These are phyloP conservation scores for Macrobrachium rosenbergii DNA, from an alignment of 1,140 invertebrate species.

Conservation along the genomic window DNA sequence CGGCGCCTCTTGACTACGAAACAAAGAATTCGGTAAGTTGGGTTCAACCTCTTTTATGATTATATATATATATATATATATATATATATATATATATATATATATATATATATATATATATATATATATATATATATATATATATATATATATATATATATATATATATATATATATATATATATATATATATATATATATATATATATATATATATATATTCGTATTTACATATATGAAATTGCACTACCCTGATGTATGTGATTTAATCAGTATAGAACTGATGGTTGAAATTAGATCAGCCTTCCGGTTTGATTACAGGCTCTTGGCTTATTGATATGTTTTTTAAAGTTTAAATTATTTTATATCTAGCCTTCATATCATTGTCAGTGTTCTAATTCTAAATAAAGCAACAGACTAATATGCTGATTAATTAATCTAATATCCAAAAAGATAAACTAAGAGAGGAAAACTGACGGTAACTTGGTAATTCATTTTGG, in stretches of 20 bases:
- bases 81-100: background rate
- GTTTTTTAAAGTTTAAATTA: no score
- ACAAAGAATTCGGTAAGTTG: background rate
- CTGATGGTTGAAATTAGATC: background rate
- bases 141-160: constrained; percentile 12
- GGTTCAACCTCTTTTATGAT: background rate
- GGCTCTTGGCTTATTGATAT: no score
- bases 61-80: background rate
- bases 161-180: background rate
- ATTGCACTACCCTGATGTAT: no score
- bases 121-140: constrained; percentile 20
- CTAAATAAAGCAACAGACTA: no score
- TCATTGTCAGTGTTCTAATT: no score
- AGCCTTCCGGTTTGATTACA: no score
- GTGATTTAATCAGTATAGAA: background rate
- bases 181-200: constrained; percentile 12
- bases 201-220: constrained; percentile 12
- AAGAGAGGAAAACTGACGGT: no score
- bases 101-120: background rate
- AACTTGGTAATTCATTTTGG: no score
- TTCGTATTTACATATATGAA: constrained; percentile 18
- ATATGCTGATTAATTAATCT: no score
- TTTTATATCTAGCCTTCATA: no score
- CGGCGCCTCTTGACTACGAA: constrained; percentile 6
- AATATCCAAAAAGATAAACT: no score